Base-by-base conservation (phyloP, 1,140 invertebrate species). In the Sarcophaga bullata region DNA sequence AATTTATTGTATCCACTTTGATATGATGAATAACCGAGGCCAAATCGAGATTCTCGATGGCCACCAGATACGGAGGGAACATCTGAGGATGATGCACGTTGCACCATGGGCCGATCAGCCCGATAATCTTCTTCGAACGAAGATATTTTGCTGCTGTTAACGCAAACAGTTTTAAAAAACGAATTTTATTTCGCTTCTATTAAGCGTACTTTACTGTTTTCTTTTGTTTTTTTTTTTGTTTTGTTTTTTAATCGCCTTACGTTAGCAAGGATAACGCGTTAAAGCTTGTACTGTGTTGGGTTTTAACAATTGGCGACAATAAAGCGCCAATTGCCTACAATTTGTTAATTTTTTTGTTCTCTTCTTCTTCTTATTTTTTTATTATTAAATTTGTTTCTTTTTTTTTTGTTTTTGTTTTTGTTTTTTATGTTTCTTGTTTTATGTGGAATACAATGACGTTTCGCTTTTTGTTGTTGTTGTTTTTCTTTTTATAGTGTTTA, bases 1-100 rank as follows among this genome's bases (percentile, higher is more conserved):
- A 96, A 93, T 92, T 96, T 97, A 92, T 96, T 96, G 92, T 96
- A 96, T 91, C 95, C 95, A 92, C 94, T 94, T 90, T 94, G 93
- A 91, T 94, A 95, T 90, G 92, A 93, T 91, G 94, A 94, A 92
- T 96, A 96, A 89, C 95, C 95, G 84, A 90, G 87, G 85, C 88
- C 89, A 89, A 90, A 90, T 86, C 89, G 88, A 88, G 89, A 89
- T 81, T 90, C 89, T 85, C 89, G 88, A 87, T 87, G 86, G 86
- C 87, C 87, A 72, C 88, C 89, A 84, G 90, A 86, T 85, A 89
- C 85, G 83, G 87, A 88, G 85, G 89, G 89, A 88, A 86, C 89
- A 90, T 90, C 89, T 85, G 89, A 86, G 78, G 89, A 88, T 54
- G 88, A 88, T 86, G 89, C 89, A 83, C 89, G 85, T 83, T 90